These are phyloP conservation scores for Drosophila nr. perissopoda DNA, from an alignment of 2,888 invertebrate species.

Conservation along the genomic window DNA sequence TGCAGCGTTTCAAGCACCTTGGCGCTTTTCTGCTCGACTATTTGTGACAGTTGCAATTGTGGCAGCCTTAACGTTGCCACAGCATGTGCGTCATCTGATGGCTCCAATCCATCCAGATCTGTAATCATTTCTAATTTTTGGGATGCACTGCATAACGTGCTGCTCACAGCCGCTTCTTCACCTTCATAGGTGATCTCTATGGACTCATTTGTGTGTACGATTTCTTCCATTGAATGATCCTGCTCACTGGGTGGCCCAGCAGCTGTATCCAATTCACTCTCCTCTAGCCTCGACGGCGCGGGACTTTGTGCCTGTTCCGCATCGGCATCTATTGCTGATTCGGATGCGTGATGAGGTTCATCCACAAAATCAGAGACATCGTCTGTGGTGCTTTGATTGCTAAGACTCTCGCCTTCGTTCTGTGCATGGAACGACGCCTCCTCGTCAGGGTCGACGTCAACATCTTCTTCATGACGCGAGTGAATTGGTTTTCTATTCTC, in stretches of 20 bases:
- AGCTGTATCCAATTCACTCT: constrained; percentile 35
- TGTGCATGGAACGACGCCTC: constrained; percentile 13
- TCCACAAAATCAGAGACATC: constrained; percentile 84
- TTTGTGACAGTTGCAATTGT: constrained; percentile 39
- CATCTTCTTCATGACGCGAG: constrained; percentile 64
- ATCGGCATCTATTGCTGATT: constrained; percentile 7
- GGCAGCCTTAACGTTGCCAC: constrained; percentile 30
- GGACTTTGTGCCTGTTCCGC: constrained; percentile 8
- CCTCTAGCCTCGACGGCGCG: constrained; percentile 22
- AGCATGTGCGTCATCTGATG: constrained; percentile 8
- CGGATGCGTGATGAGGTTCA: constrained; percentile 61
- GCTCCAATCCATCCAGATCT: constrained; percentile 65
- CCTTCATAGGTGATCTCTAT: constrained; percentile 81
- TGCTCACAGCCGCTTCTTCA: constrained; percentile 60
- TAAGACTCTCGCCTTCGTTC: constrained; percentile 64
- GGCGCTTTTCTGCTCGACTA: constrained; percentile 57
- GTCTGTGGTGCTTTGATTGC: constrained; percentile 84
- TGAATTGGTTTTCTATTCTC: constrained; percentile 59
- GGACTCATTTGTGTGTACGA: constrained; percentile 82
- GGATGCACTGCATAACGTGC: constrained; percentile 38
- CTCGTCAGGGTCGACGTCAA: not conserved
- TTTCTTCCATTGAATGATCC: constrained; percentile 83
- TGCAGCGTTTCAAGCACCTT: constrained; percentile 46
- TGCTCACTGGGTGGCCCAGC: constrained; percentile 68
- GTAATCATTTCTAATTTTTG: constrained; percentile 57